phyloP scores from a whole-genome alignment of 2,113 vertebrate species.

The Macrotis lagotis region DNA sequence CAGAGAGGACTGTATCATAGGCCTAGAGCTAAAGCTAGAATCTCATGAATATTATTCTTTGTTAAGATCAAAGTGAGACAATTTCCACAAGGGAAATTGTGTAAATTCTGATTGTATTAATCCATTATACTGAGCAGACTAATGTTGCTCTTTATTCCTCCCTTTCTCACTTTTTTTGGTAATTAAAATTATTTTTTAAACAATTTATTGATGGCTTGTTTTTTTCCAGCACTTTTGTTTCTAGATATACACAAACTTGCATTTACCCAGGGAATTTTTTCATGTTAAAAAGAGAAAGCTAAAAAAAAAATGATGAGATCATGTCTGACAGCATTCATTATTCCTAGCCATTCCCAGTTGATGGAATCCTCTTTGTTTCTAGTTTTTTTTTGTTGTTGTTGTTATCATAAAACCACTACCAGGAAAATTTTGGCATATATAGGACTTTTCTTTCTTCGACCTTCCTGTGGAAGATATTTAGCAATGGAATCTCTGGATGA shows the following conservation, averaged over 20 bases:
- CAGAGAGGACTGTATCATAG: not conserved
- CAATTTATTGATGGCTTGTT: not conserved
- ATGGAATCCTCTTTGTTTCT: not conserved
- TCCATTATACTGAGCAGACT: not conserved
- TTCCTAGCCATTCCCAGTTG: not conserved
- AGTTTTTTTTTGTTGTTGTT: too few species aligned
- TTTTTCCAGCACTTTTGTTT: not conserved
- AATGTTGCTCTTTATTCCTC: not conserved
- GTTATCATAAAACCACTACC: not conserved
- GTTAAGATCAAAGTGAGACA: constrained; percentile 17
- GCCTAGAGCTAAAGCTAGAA: not conserved
- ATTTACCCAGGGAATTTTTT: not conserved
- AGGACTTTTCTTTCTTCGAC: not conserved
- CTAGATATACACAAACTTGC: not conserved
- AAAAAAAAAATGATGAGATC: not conserved
- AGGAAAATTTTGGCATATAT: not conserved
- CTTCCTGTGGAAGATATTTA: not conserved
- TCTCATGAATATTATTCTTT: not conserved
- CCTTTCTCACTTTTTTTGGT: not conserved
- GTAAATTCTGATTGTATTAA: not conserved
- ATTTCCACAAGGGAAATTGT: not conserved
- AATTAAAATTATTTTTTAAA: not conserved
- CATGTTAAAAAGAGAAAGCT: not conserved
- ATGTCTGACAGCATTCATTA: not conserved
- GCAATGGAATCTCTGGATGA: not conserved